These are phyloP conservation scores for Rhogogaster chlorosoma DNA, from an alignment of 2,888 invertebrate species.

Conservation along the genomic window DNA sequence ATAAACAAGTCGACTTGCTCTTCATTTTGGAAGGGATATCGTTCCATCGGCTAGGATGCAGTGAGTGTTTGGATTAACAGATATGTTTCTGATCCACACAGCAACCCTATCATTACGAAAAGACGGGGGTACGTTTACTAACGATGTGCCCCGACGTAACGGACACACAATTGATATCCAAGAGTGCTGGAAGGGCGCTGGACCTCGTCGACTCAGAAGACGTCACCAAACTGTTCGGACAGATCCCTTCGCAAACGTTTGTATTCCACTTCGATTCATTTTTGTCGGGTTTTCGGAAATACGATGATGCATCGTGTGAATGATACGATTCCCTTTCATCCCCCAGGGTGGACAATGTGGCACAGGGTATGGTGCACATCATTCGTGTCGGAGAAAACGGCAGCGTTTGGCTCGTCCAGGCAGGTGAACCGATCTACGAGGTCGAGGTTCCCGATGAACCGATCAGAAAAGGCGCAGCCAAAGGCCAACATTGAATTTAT, in stretches of 20 bases:
- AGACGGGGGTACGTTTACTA: constrained; percentile 73
- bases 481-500: background rate
- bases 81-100: constrained; percentile 24
- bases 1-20: background rate
- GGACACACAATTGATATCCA: constrained; percentile 66
- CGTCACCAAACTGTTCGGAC: constrained; percentile 57
- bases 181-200: constrained; percentile 59
- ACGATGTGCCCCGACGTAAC: constrained; percentile 75
- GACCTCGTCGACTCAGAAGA: constrained; percentile 64
- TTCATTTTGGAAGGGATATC: background rate
- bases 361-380: constrained; percentile 68
- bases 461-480: background rate
- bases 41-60: background rate
- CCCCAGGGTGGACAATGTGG: constrained; percentile 66
- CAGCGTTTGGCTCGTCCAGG: constrained; percentile 73
- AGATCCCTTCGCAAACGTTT: constrained; percentile 67
- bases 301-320: background rate
- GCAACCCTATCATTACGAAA: constrained; percentile 70
- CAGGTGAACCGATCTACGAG: constrained; percentile 71
- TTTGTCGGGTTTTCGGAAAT: background rate
- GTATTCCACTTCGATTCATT: constrained; percentile 40
- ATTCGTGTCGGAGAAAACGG: constrained; percentile 67
- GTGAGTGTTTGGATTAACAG: background rate
- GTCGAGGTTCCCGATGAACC: background rate
- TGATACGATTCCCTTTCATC: background rate